Percentiles rank a stretch among this genome's conserved stretches.
Conservation (phyloP, 2,888 invertebrate genomes). For the Salpingus planirostris region DNA sequence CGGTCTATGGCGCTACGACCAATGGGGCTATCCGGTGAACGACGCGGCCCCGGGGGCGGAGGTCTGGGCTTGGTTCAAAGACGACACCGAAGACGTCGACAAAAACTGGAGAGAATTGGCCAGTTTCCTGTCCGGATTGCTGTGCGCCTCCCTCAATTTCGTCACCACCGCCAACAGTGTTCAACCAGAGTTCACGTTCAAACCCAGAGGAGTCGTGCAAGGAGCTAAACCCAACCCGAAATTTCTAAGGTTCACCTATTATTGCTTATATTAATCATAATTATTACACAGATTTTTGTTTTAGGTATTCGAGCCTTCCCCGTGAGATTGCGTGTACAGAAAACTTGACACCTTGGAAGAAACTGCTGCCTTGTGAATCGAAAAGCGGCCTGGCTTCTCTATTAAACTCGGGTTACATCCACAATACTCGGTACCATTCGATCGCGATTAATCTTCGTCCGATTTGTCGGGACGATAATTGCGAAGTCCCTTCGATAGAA, state of each 20-base stretch:
- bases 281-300: no score
- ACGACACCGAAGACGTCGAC: constrained; percentile 59
- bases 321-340: constrained; percentile 97
- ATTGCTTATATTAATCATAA: no score
- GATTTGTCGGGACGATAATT: constrained; percentile 52
- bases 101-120: constrained; percentile 81
- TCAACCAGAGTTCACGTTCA: constrained; percentile 72
- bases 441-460: constrained; percentile 77
- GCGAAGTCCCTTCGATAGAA: constrained; percentile 57
- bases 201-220: constrained; percentile 45
- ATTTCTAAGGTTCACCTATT: constrained; percentile 25
- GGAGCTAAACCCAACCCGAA: constrained; percentile 43
- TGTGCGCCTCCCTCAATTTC: constrained; percentile 95
- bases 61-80: constrained; percentile 85
- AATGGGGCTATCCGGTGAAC: constrained; percentile 89
- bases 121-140: constrained; percentile 85
- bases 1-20: constrained; percentile 87
- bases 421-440: constrained; percentile 90
- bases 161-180: constrained; percentile 79
- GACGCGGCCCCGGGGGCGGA: constrained; percentile 92
- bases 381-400: constrained; percentile 78
- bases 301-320: constrained; percentile 80
- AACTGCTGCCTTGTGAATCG: constrained; percentile 91
- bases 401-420: constrained; percentile 82
- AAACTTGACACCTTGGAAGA: constrained; percentile 97